Conservation (phyloP, 2,797 vertebrate genomes). For the Arnoldichthys spilopterus region DNA sequence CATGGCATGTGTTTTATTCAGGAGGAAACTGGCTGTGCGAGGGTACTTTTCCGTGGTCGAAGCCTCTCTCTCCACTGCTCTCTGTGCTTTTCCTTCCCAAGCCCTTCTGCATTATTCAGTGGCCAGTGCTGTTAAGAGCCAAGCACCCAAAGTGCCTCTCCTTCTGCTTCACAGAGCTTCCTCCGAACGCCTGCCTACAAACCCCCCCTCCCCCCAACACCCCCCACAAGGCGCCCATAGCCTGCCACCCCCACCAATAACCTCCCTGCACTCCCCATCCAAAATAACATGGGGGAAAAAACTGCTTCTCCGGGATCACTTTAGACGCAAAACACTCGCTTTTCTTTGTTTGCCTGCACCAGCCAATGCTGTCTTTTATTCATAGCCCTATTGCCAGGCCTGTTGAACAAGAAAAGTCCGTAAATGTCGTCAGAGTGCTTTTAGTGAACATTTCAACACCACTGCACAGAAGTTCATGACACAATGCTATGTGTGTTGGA, state of each 20-base stretch:
- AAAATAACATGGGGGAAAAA: conserved; percentile 18
- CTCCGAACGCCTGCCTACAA: background rate
- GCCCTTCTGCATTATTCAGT: conserved; percentile 56
- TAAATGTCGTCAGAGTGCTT: conserved; percentile 22
- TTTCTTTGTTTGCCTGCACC: conserved; percentile 22
- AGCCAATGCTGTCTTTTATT: conserved; percentile 33
- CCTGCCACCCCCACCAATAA: background rate
- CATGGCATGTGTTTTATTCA: conserved; percentile 72
- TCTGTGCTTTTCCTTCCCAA: conserved; percentile 19
- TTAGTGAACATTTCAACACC: background rate
- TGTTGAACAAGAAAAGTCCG: background rate
- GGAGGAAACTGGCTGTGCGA: conserved; percentile 63
- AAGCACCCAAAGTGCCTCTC: conserved; percentile 39
- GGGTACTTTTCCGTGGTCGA: conserved; percentile 58
- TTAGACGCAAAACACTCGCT: conserved; percentile 9
- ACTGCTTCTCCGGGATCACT: conserved; percentile 19
- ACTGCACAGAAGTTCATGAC: conserved; percentile 1
- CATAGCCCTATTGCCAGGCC: background rate
- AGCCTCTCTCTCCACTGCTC: conserved; percentile 34
- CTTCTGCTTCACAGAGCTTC: conserved; percentile 44
- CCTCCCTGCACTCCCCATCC: background rate
- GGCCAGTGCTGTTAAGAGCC: conserved; percentile 46
- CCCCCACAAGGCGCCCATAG: background rate
- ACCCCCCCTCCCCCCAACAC: background rate
- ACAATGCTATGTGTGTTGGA: background rate